A percentile compares a stretch with the other conserved stretches of the same genome.
Evolutionary conservation across 2,113 vertebrate species (phyloP).

Genomic region (Daphoenositta chrysoptera): DNA sequence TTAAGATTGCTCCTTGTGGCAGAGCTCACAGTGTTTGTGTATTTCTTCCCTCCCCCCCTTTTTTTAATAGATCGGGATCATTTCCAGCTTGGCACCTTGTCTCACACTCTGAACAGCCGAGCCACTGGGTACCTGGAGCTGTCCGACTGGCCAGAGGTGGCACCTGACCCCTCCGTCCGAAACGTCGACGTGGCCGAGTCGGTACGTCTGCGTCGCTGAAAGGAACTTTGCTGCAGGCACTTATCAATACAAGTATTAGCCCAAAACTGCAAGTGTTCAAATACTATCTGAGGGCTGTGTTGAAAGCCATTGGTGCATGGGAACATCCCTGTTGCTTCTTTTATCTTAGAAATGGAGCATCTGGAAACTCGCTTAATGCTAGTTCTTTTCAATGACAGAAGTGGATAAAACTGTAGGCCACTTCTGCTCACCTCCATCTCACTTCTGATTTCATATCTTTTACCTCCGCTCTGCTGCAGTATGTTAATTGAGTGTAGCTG

Average conservation of each 20-base stretch:
- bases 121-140: slow-evolving; percentile 91
- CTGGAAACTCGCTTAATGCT: neutral
- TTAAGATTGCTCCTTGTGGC: slow-evolving; percentile 72
- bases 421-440: neutral
- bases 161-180: slow-evolving; percentile 90
- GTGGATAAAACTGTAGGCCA: neutral
- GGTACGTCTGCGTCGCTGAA: slow-evolving; percentile 72
- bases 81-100: slow-evolving; percentile 94
- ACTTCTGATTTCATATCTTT: neutral
- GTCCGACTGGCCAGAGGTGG: slow-evolving; percentile 88
- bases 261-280: neutral
- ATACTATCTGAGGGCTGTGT: neutral
- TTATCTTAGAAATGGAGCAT: neutral
- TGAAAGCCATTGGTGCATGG: neutral
- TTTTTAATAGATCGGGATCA: slow-evolving; percentile 88
- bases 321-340: neutral
- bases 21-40: slow-evolving; percentile 66
- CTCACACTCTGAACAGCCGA: slow-evolving; percentile 89
- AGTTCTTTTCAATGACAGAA: neutral
- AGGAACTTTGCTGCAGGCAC: slow-evolving; percentile 47
- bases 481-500: neutral
- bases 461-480: neutral
- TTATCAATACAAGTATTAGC: neutral
- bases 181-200: slow-evolving; percentile 88
- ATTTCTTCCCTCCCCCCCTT: neutral